phyloP scores from a whole-genome alignment of 2,797 vertebrate species.

The Xenentodon cancila region DNA sequence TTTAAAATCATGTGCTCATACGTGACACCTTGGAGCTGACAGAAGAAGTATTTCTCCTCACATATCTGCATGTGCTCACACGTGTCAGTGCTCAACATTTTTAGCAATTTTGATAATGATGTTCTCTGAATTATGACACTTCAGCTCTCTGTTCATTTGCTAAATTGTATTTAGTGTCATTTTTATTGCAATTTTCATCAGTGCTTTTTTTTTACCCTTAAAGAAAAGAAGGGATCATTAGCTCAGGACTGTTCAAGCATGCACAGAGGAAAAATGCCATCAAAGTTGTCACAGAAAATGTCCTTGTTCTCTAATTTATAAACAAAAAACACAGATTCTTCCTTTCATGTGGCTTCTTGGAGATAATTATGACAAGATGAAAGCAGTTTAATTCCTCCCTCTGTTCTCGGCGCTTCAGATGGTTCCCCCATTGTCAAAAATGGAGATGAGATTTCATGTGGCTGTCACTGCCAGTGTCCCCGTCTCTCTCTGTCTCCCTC shows the following conservation, averaged over 20 bases:
- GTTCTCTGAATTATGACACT: constrained; percentile 72
- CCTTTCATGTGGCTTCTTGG: constrained; percentile 84
- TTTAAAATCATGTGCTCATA: too few relatives aligned
- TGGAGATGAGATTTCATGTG: constrained; percentile 84
- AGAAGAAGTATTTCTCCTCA: too few relatives aligned
- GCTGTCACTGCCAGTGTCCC: constrained; percentile 80
- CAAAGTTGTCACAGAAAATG: constrained; percentile 82
- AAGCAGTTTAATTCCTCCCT: constrained; percentile 84
- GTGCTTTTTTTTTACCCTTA: constrained; percentile 50
- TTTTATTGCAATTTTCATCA: constrained; percentile 79
- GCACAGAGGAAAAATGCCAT: constrained; percentile 79
- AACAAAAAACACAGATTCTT: constrained; percentile 82
- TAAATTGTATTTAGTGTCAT: constrained; percentile 80
- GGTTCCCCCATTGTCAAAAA: constrained; percentile 86
- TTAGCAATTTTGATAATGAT: constrained; percentile 59
- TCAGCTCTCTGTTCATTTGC: constrained; percentile 65
- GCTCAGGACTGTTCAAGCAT: constrained; percentile 75
- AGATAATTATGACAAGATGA: constrained; percentile 87
- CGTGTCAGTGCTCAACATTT: constrained; percentile 39
- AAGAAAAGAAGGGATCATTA: constrained; percentile 78
- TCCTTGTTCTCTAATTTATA: constrained; percentile 85
- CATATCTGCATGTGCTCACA: too few relatives aligned
- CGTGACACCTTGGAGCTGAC: too few relatives aligned
- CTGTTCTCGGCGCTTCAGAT: constrained; percentile 83
- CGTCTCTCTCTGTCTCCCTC: constrained; percentile 57